Base-by-base conservation (phyloP, 2,113 vertebrate species). In the Patagioenas fasciata region DNA sequence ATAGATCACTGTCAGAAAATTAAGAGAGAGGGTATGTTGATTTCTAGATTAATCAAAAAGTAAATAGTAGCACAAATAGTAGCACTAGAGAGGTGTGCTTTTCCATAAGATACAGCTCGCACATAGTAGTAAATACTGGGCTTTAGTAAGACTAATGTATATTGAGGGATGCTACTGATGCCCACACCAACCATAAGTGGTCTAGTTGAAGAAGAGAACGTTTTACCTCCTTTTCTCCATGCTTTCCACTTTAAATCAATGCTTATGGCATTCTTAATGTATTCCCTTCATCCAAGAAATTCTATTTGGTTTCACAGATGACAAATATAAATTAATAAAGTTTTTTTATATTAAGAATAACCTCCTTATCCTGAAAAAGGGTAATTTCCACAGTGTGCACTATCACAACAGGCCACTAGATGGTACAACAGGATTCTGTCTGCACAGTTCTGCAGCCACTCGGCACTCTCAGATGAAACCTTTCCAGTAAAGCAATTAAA, bases 391-490 rank as follows among this genome's bases (percentile, higher is more conserved):
- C 11, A 0, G 9, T 0, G n/a, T 71, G 94, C 75, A 9, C 42
- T 64, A 40, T 60, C 73, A 24, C 34, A 25, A 5, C 0, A 5
- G 0, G 3, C 93, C 96, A 19, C 94, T 97, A 95, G 95, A 89
- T 97, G 96, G 96, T 69, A 73, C 1, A 50, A 54, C 34, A 92
- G 89, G 93, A 96, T 28, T 16, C 87, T 40, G 31, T 8, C 54
- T 54, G 18, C 69, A 32, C 51, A 4, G 32, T 1, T 26, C 80
- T 15, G 75, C 71, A n/a, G 62, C 8, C 25, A 1, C 11, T 13
- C 34, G 1, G n/a, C 44, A 2, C 1, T 19, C n/a, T 14, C 78
- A 0, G 14, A 8, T 2, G 47, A 36, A 60, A 65, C 6, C 54
- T 47, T 15, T 6, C 67, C 79, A 20, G 25, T 34, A 15, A 47